Evolutionary conservation across 2,888 invertebrate genomes (phyloP), one percentile per base, ranked within the genome.

Genomic region (Pherbina coryleti): DNA sequence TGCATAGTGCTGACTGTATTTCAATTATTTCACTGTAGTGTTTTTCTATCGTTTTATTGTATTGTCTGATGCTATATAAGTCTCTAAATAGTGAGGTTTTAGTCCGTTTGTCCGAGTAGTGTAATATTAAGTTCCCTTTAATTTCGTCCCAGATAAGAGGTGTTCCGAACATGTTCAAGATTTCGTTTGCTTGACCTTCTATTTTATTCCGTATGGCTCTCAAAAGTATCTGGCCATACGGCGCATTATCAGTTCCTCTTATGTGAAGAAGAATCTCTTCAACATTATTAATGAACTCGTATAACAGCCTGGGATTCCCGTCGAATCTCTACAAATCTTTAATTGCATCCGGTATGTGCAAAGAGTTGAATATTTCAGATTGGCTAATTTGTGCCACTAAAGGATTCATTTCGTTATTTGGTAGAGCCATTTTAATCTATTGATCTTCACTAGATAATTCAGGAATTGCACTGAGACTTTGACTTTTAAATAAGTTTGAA

Each of bases 1-100:
- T 83, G 0, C 44, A 72, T 22, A 82, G 55, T 5, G 81, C 76
- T 1, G 82, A 55, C 37, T 79, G 76, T 11, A 82, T 79, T 72
- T 82, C 82, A 4, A 81, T 78, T 19, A 81, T 79, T 76, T 79
- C 44, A 14, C 79, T 66, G 28, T 82, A 80, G 28, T 80, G 82
- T 9, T 34, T 9, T 79, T 82, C 81, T 5, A 82, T 51, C 7
- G 78, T 78, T 75, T 25, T 78, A 7, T 74, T 62, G 0, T 28
- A 17, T 74, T 83, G 81, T 19, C 62, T 80, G 5, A 79, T 9
- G 14, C 19, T 44, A 57, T 71, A 53, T 7, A 76, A 19, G 25
- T 76, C 76, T n/a, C 71, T 28, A 28, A 71, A 49, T 31, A 76
- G 51, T 17, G 49, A 28, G 31, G 62, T 64, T 64, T 76, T 55